Conservation (phyloP, 2,113 vertebrate genomes). For the Orthonyx spaldingii region DNA sequence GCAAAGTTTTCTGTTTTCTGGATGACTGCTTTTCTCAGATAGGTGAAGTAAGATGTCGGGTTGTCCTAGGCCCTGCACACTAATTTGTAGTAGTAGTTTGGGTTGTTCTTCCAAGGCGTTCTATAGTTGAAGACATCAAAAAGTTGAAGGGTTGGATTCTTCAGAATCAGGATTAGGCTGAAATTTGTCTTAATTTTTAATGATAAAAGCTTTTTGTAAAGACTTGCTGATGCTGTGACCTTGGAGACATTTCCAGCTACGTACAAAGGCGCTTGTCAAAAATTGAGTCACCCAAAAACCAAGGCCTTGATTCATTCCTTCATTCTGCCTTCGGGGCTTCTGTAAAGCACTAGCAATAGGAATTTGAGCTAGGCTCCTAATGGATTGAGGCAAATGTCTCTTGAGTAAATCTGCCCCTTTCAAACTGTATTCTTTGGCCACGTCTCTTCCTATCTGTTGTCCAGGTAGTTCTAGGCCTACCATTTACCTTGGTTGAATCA, state of each 20-base stretch:
- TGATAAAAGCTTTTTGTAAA: neutral
- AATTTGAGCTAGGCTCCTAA: neutral
- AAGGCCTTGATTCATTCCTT: neutral
- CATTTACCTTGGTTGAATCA: neutral
- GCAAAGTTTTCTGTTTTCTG: neutral
- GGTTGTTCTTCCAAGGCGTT: neutral
- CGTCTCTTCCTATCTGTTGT: neutral
- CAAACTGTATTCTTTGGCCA: neutral
- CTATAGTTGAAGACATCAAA: neutral
- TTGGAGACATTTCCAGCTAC: neutral
- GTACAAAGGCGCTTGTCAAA: neutral
- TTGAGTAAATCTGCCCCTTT: neutral
- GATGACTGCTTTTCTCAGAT: neutral
- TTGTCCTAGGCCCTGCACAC: neutral
- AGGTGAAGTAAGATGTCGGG: neutral
- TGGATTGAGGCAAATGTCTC: neutral
- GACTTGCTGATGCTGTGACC: neutral
- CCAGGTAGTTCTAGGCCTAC: neutral
- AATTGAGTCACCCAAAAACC: neutral
- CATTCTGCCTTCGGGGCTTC: neutral
- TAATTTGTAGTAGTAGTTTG: neutral
- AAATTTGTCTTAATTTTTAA: conserved; percentile 18
- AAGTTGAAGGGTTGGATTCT: neutral
- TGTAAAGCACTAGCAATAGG: neutral
- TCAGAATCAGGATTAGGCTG: neutral